phyloP scores from a whole-genome alignment of 1,140 invertebrate species.

The Lepidurus arcticus region DNA sequence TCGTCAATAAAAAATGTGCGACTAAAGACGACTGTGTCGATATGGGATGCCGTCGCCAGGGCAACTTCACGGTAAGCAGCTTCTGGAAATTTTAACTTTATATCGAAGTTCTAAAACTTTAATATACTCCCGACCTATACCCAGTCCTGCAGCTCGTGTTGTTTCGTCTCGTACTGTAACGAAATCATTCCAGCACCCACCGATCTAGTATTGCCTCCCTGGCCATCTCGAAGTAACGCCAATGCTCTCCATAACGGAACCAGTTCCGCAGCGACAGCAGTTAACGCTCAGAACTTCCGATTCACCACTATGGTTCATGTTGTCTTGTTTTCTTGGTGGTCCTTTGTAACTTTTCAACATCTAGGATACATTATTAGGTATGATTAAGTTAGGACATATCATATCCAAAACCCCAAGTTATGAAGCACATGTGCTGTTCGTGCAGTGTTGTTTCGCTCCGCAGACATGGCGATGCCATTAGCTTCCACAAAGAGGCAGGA shows the following conservation, averaged over 20 bases:
- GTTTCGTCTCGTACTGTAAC: not conserved
- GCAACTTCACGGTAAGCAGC: constrained; percentile 9
- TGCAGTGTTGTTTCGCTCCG: not conserved
- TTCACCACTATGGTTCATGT: not conserved
- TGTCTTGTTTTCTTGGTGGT: not conserved
- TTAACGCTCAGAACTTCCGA: not conserved
- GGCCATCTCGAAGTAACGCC: not conserved
- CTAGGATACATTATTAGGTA: not conserved
- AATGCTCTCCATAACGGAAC: not conserved
- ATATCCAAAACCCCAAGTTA: not conserved
- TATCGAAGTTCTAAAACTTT: not conserved
- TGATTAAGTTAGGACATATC: constrained; percentile 2
- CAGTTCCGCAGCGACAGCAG: not conserved
- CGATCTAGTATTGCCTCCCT: not conserved
- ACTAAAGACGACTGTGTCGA: not conserved
- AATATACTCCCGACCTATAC: not conserved
- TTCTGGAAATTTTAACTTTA: not conserved
- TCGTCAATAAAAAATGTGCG: constrained; percentile 5
- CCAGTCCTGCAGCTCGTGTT: not conserved
- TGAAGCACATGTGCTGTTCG: not conserved
- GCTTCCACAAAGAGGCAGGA: not conserved
- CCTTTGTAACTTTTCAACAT: not conserved
- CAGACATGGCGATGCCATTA: not conserved
- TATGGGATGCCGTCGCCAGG: not conserved
- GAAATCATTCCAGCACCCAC: constrained; percentile 5